Evolutionary conservation across 2,113 vertebrate species (phyloP), one percentile per base, ranked within the genome.

Genomic region (Chunga burmeisteri): DNA sequence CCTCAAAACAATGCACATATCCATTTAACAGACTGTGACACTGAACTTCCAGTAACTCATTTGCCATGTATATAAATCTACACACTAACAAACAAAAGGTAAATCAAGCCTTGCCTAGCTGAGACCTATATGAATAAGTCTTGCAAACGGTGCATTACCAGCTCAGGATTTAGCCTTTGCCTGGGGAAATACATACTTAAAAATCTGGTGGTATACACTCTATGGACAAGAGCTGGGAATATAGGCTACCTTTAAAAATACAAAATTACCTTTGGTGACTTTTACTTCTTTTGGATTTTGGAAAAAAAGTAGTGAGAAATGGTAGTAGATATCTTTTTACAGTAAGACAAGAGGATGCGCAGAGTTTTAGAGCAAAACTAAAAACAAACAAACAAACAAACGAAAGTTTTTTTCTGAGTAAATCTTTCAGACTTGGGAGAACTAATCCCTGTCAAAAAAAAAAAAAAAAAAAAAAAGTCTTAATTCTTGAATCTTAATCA

Each of bases 241-340:
- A 50, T 0, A 63, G 4, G 5, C 30, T 74, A 49, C 8, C 26
- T 74, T 56, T 26, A 38, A 78, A 89, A 74, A 50, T 38, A 34
- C 7, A 42, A 42, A 85, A 50, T n/a, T 1, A 13, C 11, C 9
- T 52, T 29, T 0, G 1, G 7, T 53, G 2, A 11, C 1, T 3
- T 16, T 68, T 26, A 47, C 55, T 50, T n/a, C 10, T 23, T 70
- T 52, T 38, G 27, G 5, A 32, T 6, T 83, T 63, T 38, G 32
- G n/a, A 15, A 27, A 52, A 47, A 50, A 40, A 73, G 5, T 10
- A 6, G 4, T 20, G 4, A 62, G 21, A 47, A 78, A 30, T 47
- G 30, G 27, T 22, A 20, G 25, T 56, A 59, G 8, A 42, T 4
- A 50, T 13, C 11, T 66, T 1, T 47, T 50, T 81, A 22, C 12